phyloP scores from a whole-genome alignment of 2,797 vertebrate species.

The Pantherophis alleghaniensis region DNA sequence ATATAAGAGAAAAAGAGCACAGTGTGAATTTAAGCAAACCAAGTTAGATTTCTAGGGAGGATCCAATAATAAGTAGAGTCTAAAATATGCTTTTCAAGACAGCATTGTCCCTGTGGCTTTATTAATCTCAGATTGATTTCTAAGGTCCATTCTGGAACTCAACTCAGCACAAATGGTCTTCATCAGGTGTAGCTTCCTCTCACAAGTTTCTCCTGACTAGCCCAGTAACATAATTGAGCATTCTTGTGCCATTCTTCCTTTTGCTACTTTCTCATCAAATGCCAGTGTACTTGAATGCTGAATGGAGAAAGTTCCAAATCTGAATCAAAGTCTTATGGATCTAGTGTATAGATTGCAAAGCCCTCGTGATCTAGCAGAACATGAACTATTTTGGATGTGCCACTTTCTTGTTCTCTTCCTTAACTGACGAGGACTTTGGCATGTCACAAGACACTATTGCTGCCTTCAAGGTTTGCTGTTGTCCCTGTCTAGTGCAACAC shows the following conservation, averaged over 20 bases:
- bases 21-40: not conserved
- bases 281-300: not conserved
- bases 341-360: not conserved
- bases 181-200: not conserved
- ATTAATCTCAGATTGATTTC: not conserved
- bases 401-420: not conserved
- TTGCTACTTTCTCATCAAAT: not conserved
- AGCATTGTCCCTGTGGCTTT: not conserved
- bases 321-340: not conserved
- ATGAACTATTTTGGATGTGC: not conserved
- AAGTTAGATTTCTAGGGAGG: not conserved
- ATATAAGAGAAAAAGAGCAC: not conserved
- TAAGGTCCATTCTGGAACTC: not conserved
- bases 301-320: not conserved
- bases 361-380: not conserved
- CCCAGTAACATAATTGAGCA: not conserved
- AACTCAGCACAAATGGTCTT: not conserved
- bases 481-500: not conserved
- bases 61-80: not conserved
- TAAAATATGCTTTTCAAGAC: not conserved
- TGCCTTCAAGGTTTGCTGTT: not conserved
- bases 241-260: not conserved
- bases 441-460: not conserved
- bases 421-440: not conserved
- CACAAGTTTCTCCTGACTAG: not conserved